These are phyloP conservation scores for Psilopsiagon aurifrons DNA, from an alignment of 2,113 vertebrate species.

Conservation along the genomic window DNA sequence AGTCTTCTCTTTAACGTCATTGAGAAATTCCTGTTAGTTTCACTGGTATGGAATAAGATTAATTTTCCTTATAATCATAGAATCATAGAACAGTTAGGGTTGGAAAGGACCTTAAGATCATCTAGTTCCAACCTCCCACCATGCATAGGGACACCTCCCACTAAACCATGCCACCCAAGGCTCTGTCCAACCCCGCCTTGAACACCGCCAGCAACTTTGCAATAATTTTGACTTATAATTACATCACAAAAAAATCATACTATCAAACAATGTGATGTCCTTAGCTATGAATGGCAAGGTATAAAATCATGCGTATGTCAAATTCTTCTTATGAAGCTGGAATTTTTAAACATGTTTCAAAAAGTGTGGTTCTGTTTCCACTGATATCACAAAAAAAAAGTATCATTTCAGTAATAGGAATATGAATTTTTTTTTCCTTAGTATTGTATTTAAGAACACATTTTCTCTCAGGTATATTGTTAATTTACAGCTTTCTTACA, in stretches of 20 bases:
- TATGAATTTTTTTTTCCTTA: neutral
- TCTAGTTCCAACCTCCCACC: too few species aligned
- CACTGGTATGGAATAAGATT: neutral
- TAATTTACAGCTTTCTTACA: neutral
- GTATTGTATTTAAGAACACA: neutral
- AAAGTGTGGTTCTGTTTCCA: neutral
- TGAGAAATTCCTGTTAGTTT: neutral
- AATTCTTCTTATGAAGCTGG: neutral
- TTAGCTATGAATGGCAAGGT: neutral
- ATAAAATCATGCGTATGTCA: neutral
- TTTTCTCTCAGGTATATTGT: neutral
- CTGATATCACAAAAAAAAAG: neutral
- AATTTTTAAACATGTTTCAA: neutral
- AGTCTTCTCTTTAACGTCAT: neutral
- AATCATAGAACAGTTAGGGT: too few species aligned
- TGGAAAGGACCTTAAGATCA: too few species aligned
- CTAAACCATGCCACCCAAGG: too few species aligned
- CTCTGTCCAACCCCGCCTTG: too few species aligned
- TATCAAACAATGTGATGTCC: neutral
- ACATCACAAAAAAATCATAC: neutral
- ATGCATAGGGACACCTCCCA: too few species aligned
- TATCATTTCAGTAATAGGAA: neutral
- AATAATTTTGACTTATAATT: neutral
- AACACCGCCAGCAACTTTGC: neutral
- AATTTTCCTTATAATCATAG: neutral